These are phyloP conservation scores for Luperina nickerlii DNA, from an alignment of 2,888 invertebrate genomes.

Conservation along the genomic window DNA sequence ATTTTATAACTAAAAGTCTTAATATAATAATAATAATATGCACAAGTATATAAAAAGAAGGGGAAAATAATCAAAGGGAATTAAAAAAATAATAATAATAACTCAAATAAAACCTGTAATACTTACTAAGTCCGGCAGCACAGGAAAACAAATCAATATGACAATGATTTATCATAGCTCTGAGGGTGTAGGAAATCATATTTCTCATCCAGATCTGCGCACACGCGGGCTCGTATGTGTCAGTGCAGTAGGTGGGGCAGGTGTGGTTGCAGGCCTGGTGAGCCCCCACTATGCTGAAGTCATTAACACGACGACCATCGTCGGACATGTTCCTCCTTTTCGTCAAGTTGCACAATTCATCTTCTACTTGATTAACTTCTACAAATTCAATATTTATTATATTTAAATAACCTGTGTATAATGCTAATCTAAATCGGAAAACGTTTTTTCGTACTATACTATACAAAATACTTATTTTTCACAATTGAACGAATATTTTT, in stretches of 20 bases:
- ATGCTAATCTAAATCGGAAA: neutral
- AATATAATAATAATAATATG: too few species aligned
- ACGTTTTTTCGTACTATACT: neutral
- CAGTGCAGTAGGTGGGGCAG: constrained; percentile 83
- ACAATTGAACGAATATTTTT: neutral
- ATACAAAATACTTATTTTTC: too few species aligned
- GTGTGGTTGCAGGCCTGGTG: constrained; percentile 84
- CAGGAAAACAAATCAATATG: constrained; percentile 86
- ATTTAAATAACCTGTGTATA: neutral
- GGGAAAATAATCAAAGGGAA: too few species aligned
- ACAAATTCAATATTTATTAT: constrained; percentile 41
- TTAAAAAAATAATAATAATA: too few species aligned
- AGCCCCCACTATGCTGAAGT: constrained; percentile 81
- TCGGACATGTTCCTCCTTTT: neutral
- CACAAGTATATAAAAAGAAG: too few species aligned
- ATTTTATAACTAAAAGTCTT: too few species aligned
- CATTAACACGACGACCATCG: constrained; percentile 72
- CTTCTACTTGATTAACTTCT: constrained; percentile 75
- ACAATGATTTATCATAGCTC: constrained; percentile 85
- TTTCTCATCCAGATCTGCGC: constrained; percentile 77
- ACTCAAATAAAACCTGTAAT: constrained; percentile 2
- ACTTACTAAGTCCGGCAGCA: constrained; percentile 82
- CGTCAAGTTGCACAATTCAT: constrained; percentile 68
- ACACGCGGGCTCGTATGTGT: constrained; percentile 83
- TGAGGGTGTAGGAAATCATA: constrained; percentile 57